These are phyloP conservation scores for Siderastrea radians DNA, from an alignment of 92 coral and sea anemone genomes.

Conservation along the genomic window DNA sequence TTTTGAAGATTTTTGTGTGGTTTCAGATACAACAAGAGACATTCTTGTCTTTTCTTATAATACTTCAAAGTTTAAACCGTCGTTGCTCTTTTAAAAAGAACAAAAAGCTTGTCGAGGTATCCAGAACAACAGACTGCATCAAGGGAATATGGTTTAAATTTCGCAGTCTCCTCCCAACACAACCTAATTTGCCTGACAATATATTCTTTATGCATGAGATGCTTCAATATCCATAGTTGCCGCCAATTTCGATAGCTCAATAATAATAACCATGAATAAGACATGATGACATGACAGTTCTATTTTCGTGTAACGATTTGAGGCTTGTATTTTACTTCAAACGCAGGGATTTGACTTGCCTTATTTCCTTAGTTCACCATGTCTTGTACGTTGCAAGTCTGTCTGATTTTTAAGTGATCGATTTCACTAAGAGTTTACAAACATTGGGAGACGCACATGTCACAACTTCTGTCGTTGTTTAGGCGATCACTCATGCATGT, in stretches of 20 bases:
- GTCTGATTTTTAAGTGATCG: conserved; percentile 10
- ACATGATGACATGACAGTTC: conserved; percentile 37
- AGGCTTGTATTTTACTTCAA: conserved; percentile 26
- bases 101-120: background rate
- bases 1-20: conserved; percentile 40
- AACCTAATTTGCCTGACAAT: conserved; percentile 24
- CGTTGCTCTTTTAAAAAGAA: background rate
- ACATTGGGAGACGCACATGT: conserved; percentile 40
- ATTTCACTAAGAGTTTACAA: conserved; percentile 47
- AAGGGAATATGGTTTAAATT: background rate
- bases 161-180: conserved; percentile 20
- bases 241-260: conserved; percentile 45
- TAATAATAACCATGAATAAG: conserved; percentile 47
- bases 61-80: background rate
- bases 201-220: conserved; percentile 56
- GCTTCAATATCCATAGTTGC: conserved; percentile 40
- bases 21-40: background rate
- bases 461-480: conserved; percentile 24
- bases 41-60: background rate
- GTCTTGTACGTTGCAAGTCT: conserved; percentile 10
- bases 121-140: background rate
- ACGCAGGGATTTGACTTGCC: background rate
- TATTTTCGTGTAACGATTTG: conserved; percentile 23
- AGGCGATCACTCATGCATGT: conserved; percentile 24
- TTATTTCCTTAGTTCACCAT: conserved; percentile 11